Evolutionary conservation across 2,888 invertebrate species (phyloP).

Genomic region (Chouioia cunea): DNA sequence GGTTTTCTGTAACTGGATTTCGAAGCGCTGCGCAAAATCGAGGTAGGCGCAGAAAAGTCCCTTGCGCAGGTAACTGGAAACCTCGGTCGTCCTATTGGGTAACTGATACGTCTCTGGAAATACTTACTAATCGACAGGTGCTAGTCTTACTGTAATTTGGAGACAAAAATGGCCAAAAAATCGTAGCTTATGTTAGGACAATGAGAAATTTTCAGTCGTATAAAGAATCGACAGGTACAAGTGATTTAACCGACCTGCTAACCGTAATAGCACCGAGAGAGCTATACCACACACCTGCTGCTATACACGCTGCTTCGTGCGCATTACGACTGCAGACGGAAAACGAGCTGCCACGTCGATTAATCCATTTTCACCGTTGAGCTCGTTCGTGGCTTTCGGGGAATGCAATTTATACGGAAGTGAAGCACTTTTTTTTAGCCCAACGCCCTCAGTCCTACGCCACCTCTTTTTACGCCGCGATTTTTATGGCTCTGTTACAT

Average conservation of each 20-base stretch:
- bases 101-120: conserved; percentile 34
- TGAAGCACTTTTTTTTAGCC: not conserved
- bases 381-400: conserved; percentile 29
- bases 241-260: conserved; percentile 30
- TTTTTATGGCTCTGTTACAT: conserved; percentile 47
- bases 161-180: conserved; percentile 26
- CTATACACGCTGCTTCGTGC: not conserved
- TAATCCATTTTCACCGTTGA: conserved; percentile 45
- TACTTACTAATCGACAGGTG: conserved; percentile 45
- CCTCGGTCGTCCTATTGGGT: conserved; percentile 40
- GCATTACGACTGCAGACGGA: conserved; percentile 16
- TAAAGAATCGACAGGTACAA: conserved; percentile 43
- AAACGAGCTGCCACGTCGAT: conserved; percentile 38
- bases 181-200: not conserved
- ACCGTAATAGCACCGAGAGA: conserved; percentile 21
- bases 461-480: conserved; percentile 33
- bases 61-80: conserved; percentile 34
- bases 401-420: conserved; percentile 40
- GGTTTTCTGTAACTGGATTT: conserved; percentile 46
- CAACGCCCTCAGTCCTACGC: not conserved
- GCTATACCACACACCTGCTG: conserved; percentile 23
- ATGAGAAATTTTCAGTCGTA: conserved; percentile 19
- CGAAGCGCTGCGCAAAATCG: not conserved
- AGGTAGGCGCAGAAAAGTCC: not conserved
- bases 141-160: conserved; percentile 28